A percentile compares a stretch with the other conserved stretches of the same genome.
Evolutionary conservation across 2,113 vertebrate species (phyloP).

Genomic region (Gymnogyps californianus): DNA sequence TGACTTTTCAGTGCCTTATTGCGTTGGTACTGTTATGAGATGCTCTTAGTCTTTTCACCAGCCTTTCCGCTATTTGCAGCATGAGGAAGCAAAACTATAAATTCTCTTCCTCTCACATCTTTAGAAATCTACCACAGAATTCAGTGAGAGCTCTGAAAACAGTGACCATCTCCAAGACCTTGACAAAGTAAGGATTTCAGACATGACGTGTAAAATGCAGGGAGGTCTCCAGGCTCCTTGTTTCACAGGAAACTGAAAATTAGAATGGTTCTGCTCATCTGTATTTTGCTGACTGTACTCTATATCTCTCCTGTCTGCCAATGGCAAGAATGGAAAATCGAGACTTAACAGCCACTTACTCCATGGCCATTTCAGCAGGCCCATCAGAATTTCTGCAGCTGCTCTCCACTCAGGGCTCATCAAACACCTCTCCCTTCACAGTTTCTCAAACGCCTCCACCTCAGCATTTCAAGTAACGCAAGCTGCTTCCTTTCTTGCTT

Average conservation of each 20-base stretch:
- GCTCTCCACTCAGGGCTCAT: neutral
- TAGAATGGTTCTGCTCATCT: neutral
- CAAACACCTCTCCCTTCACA: conserved; percentile 38
- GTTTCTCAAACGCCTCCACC: conserved; percentile 47
- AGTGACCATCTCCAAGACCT: neutral
- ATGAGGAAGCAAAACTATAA: neutral
- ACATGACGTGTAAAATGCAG: neutral
- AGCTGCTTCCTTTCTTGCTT: conserved; percentile 48
- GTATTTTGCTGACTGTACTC: neutral
- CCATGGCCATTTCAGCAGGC: neutral
- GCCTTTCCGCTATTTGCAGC: neutral
- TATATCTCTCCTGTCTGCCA: neutral
- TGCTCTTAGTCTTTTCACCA: neutral
- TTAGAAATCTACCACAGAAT: neutral
- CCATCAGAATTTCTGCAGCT: conserved; percentile 23
- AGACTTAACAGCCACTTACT: neutral
- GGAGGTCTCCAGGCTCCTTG: neutral
- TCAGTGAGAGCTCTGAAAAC: neutral
- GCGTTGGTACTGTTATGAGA: neutral
- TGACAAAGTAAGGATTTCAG: neutral
- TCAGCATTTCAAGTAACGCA: conserved; percentile 53
- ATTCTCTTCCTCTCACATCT: neutral
- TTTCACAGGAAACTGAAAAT: neutral
- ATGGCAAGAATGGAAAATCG: neutral
- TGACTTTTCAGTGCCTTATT: neutral